phyloP scores from a whole-genome alignment of 2,797 vertebrate species.

The Fistularia tabacaria region DNA sequence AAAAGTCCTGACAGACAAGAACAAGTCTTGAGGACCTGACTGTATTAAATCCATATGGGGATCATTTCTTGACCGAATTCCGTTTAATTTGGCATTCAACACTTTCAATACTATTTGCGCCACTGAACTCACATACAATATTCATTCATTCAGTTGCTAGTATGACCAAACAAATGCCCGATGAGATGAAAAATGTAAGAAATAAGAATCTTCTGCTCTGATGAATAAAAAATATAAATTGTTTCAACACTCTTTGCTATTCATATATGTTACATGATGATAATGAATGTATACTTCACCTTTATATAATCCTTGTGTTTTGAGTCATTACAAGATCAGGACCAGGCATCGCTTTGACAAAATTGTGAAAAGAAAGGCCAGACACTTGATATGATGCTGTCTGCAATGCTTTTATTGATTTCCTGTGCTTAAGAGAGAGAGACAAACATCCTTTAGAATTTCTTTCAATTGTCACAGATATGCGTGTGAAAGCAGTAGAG shows the following conservation, averaged over 20 bases:
- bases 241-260: no score
- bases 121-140: conserved; percentile 79
- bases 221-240: no score
- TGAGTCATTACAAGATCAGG: conserved; percentile 1
- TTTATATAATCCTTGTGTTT: neutral
- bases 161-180: conserved; percentile 53
- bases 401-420: conserved; percentile 18
- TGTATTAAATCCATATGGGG: conserved; percentile 69
- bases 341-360: neutral
- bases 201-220: no score
- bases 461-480: conserved; percentile 24
- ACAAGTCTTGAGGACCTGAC: conserved; percentile 55
- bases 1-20: conserved; percentile 53
- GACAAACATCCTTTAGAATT: conserved; percentile 4
- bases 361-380: neutral
- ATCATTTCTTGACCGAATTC: conserved; percentile 79
- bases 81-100: conserved; percentile 77
- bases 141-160: conserved; percentile 80
- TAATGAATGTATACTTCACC: neutral
- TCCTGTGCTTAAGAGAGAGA: conserved; percentile 14
- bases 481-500: conserved; percentile 19
- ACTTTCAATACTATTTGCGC: conserved; percentile 88
- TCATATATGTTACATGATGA: no score
- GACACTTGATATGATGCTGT: neutral
- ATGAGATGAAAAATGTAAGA: no score